Base-by-base conservation (phyloP, 2,888 invertebrate species). In the Entomobrya proxima region DNA sequence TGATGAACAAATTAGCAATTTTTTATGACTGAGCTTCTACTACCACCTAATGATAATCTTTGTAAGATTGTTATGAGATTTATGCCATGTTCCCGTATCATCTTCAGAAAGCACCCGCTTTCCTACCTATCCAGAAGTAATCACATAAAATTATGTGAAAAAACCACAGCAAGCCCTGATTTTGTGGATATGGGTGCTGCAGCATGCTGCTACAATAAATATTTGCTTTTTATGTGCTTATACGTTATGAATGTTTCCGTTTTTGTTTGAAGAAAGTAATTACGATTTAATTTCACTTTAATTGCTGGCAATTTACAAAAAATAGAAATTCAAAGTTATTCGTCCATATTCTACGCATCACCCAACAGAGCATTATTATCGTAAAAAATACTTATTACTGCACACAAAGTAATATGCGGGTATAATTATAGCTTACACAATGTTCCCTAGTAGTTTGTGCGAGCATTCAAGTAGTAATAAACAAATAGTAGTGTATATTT, bases 181-280 rank as follows among this genome's bases (percentile, higher is more conserved):
- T n/a, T n/a, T n/a, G n/a, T n/a, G n/a, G n/a, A n/a, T n/a, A n/a
- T n/a, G n/a, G n/a, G n/a, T n/a, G n/a, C 27, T 58, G 1, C 15
- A 18, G 5, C 2, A 13, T 13, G 15, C 11, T 58, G 58, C 1
- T 2, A 61, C 9, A 61, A 61, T 32, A 61, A 61, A 61, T 61
- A 32, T 61, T 32, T 61, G n/a, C 9, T 61, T 32, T 4, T 61
- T 30, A 61, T 5, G 32, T 15, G 27, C 11, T 11, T 24, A 30
- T 11, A 9, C 32, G 32, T 27, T 32, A 32, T 18, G n/a, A n/a
- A 15, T 13, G 15, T n/a, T 32, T 32, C 61, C 15, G 30, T 30
- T 61, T 61, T n/a, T 61, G 35, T 32, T n/a, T 61, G n/a, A 61
- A 61, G 61, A 61, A 61, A 32, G 61, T 61, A 61, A 32, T 61